Evolutionary conservation across 2,113 vertebrate genomes (phyloP).

Genomic region (Pygoscelis antarcticus): DNA sequence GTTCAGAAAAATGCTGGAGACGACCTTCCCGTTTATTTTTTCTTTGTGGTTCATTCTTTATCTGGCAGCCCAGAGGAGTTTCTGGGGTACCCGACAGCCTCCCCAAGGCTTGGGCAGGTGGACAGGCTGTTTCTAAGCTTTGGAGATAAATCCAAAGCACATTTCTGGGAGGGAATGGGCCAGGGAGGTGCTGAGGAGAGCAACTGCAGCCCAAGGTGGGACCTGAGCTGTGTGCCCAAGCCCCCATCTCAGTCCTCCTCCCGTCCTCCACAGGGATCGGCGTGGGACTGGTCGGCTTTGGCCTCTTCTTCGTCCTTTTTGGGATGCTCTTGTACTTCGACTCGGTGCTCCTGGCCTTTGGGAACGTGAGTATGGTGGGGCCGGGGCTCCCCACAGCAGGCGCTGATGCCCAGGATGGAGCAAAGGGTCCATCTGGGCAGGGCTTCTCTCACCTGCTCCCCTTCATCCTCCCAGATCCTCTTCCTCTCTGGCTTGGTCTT

Average conservation of each 20-base stretch:
- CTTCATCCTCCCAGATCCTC: constrained; percentile 76
- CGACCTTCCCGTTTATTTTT: rapidly evolving
- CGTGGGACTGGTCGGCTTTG: constrained; percentile 84
- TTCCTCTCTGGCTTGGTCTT: constrained; percentile 84
- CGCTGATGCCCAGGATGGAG: too few species aligned
- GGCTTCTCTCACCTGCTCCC: neutral
- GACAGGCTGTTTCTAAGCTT: neutral
- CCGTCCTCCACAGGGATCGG: constrained; percentile 80
- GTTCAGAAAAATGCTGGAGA: neutral
- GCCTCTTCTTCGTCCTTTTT: constrained; percentile 89
- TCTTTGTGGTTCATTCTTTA: neutral
- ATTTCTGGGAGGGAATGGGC: rapidly evolving
- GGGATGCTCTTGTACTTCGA: constrained; percentile 92
- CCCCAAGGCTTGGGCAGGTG: too few species aligned
- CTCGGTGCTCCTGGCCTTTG: constrained; percentile 88
- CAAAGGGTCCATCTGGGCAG: neutral
- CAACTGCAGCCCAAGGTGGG: neutral
- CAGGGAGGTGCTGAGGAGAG: neutral
- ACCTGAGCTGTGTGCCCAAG: rapidly evolving
- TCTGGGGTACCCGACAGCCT: rapidly evolving
- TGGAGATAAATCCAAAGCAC: neutral
- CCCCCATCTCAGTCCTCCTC: neutral
- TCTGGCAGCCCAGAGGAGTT: neutral
- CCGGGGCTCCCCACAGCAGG: rapidly evolving
- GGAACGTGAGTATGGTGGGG: constrained; percentile 84